Evolutionary conservation across 2,888 invertebrate species (phyloP).

Genomic region (Tinea trinotella): DNA sequence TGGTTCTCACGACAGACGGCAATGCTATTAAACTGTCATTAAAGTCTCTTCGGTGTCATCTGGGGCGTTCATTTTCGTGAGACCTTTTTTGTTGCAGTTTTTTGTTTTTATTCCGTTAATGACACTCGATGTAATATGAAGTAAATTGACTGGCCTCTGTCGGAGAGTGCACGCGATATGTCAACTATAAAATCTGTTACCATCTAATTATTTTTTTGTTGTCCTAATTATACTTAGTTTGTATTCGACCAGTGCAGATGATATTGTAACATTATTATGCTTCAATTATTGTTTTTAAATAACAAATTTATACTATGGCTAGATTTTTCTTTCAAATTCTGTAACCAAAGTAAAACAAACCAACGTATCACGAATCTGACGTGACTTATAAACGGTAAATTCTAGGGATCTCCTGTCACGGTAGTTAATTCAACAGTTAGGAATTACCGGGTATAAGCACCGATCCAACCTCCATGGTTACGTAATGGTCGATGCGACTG

Average conservation of each 20-base stretch:
- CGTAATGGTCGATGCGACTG: constrained; percentile 59
- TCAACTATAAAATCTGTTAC: constrained; percentile 42
- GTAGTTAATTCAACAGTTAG: constrained; percentile 38
- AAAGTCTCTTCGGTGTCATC: constrained; percentile 66
- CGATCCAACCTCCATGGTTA: constrained; percentile 34
- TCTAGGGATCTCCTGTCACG: constrained; percentile 56
- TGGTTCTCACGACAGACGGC: constrained; percentile 54
- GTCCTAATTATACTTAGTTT: too few species aligned
- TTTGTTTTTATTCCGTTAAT: constrained; percentile 50
- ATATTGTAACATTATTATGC: too few species aligned
- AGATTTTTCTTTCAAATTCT: too few species aligned
- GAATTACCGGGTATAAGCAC: constrained; percentile 44
- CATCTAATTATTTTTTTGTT: neutral
- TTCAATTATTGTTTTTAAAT: neutral
- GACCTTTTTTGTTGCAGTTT: constrained; percentile 65
- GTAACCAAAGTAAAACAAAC: neutral
- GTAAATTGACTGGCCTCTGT: constrained; percentile 59
- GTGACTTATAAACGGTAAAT: constrained; percentile 39
- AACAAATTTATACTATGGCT: neutral
- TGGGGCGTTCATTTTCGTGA: constrained; percentile 56
- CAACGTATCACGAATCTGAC: neutral
- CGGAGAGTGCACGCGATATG: constrained; percentile 58
- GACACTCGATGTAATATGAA: constrained; percentile 64
- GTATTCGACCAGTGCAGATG: too few species aligned
- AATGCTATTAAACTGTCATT: constrained; percentile 70